Percentiles rank a stretch among this genome's conserved stretches.
Evolutionary conservation across 2,888 invertebrate genomes (phyloP).

Genomic region (Dryobotodes eremita): DNA sequence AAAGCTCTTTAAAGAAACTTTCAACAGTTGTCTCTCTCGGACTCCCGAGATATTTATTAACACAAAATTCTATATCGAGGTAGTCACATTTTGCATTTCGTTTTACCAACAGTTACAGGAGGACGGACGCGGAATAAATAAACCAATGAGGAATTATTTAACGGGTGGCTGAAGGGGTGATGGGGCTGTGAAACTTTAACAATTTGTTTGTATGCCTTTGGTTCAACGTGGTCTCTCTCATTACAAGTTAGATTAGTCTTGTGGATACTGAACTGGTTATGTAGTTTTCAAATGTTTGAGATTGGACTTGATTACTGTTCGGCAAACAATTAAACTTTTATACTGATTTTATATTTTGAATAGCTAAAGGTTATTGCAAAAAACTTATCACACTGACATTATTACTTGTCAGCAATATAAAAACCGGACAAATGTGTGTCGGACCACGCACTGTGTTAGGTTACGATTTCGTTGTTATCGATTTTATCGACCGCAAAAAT

Average conservation of each 20-base stretch:
- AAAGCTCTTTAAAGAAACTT: no score
- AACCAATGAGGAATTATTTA: constrained; percentile 34
- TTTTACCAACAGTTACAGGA: constrained; percentile 54
- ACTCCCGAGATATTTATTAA: constrained; percentile 21
- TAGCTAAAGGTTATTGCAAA: not conserved
- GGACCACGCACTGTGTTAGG: no score
- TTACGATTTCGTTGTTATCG: no score
- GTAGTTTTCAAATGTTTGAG: not conserved
- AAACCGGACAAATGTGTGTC: no score
- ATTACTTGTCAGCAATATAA: not conserved
- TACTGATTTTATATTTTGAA: not conserved
- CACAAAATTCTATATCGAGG: constrained; percentile 2
- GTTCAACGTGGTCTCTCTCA: constrained; percentile 11
- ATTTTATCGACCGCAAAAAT: no score
- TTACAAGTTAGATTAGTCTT: constrained; percentile 17
- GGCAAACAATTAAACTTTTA: not conserved
- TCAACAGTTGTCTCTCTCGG: no score
- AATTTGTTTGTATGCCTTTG: constrained; percentile 22
- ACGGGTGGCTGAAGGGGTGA: not conserved
- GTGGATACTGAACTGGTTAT: not conserved
- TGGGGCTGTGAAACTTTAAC: not conserved
- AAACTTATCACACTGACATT: not conserved
- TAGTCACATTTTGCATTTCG: constrained; percentile 21
- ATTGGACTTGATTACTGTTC: not conserved
- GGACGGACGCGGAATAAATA: constrained; percentile 38